phyloP scores from a whole-genome alignment of 2,888 invertebrate species.

The Antheraea yamamai region DNA sequence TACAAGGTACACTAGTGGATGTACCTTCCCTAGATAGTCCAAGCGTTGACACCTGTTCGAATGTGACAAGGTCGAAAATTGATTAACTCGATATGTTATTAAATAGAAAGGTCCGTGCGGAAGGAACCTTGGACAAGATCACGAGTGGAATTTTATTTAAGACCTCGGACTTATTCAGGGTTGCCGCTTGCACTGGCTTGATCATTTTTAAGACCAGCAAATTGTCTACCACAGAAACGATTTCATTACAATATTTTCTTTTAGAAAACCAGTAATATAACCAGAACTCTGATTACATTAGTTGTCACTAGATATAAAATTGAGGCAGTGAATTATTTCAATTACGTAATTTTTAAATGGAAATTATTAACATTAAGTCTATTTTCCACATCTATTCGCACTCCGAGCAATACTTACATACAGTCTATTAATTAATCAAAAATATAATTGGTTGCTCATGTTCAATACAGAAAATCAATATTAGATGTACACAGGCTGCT shows the following conservation, averaged over 20 bases:
- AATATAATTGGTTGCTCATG: too few species aligned
- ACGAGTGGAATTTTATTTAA: background rate
- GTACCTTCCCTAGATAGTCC: background rate
- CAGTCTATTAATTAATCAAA: too few species aligned
- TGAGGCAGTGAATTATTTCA: too few species aligned
- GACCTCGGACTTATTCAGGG: slow-evolving; percentile 1
- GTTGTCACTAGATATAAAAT: background rate
- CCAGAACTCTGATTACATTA: background rate
- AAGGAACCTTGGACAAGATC: slow-evolving; percentile 8
- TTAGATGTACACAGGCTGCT: too few species aligned
- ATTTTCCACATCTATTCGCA: too few species aligned
- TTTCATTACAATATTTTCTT: background rate
- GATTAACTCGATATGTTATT: slow-evolving; percentile 6
- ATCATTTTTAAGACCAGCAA: background rate
- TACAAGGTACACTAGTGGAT: background rate
- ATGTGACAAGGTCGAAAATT: background rate
- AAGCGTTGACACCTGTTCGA: background rate
- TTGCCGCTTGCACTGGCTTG: background rate
- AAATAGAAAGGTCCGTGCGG: slow-evolving; percentile 12
- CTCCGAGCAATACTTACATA: too few species aligned
- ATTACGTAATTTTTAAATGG: too few species aligned
- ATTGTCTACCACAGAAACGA: too few species aligned
- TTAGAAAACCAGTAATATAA: background rate
- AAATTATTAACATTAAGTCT: too few species aligned
- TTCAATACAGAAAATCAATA: too few species aligned